Conservation (phyloP, 1,140 invertebrate genomes). For the Augochlora pura region DNA sequence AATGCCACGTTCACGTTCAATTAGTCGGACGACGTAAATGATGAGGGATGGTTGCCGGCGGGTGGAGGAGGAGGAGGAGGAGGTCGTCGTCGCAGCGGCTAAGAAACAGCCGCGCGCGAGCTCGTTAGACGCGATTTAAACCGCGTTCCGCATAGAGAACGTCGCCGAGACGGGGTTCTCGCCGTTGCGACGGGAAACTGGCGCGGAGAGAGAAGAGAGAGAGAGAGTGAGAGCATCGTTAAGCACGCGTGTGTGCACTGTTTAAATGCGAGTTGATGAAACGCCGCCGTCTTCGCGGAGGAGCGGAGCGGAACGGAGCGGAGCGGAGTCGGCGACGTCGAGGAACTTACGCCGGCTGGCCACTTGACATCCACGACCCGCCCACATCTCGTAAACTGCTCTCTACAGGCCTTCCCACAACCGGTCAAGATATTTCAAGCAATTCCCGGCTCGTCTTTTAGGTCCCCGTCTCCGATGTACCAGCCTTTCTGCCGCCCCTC, state of each 20-base stretch:
- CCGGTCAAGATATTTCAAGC: constrained; percentile 51
- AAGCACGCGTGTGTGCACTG: constrained; percentile 11
- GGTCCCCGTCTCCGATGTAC: neutral
- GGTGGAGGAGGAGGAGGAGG: neutral
- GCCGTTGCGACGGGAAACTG: neutral
- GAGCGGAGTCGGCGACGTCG: neutral
- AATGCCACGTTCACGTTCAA: constrained; percentile 36
- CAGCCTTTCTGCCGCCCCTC: neutral
- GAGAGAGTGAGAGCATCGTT: constrained; percentile 12
- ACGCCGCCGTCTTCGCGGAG: constrained; percentile 21
- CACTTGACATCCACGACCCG: constrained; percentile 67
- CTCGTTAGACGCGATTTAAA: constrained; percentile 45
- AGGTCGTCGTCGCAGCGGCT: neutral
- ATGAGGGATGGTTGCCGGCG: neutral
- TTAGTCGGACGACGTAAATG: constrained; percentile 27
- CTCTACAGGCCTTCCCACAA: constrained; percentile 32
- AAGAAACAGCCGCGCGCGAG: constrained; percentile 34
- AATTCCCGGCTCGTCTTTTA: constrained; percentile 57
- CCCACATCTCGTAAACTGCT: constrained; percentile 59
- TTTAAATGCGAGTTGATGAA: constrained; percentile 44
- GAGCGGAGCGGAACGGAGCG: neutral
- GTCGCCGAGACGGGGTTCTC: neutral
- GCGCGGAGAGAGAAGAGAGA: too few relatives aligned
- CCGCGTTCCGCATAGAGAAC: neutral
- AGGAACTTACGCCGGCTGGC: constrained; percentile 54